phyloP scores from a whole-genome alignment of 2,797 vertebrate genomes.

The Spatula versicolor region DNA sequence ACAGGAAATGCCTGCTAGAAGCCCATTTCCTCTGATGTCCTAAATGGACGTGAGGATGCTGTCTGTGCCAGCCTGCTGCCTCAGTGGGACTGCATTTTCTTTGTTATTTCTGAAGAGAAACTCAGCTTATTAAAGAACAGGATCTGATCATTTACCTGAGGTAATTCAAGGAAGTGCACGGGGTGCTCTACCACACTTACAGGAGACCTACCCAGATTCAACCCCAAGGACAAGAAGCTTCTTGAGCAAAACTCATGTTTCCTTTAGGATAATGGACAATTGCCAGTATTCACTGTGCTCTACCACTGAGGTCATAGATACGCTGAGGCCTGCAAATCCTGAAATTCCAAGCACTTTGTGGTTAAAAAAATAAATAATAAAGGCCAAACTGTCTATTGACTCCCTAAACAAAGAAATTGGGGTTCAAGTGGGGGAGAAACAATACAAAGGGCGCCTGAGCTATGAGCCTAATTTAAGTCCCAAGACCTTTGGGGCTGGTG shows the following conservation, averaged over 20 bases:
- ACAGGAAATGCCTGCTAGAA: conserved; percentile 51
- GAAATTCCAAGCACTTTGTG: not conserved
- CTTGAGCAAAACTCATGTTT: not conserved
- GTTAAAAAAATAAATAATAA: not conserved
- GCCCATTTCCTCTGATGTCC: not conserved
- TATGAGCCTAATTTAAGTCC: not conserved
- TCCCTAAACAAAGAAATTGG: not conserved
- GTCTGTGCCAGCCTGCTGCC: not conserved
- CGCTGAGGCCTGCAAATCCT: not conserved
- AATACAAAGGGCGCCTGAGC: not conserved
- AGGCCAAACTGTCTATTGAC: no score
- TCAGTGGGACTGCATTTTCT: not conserved
- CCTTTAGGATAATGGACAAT: not conserved
- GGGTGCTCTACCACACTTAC: not conserved
- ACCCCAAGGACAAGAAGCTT: not conserved
- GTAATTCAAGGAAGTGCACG: not conserved
- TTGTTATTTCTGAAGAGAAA: not conserved
- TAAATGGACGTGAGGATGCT: not conserved
- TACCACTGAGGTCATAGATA: not conserved
- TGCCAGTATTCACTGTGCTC: not conserved
- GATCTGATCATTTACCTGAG: not conserved
- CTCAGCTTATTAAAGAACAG: not conserved
- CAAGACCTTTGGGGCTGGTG: not conserved
- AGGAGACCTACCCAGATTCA: not conserved
- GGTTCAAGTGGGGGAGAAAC: not conserved